Conservation (phyloP, 2,888 invertebrate species). For the Therioaphis trifolii region DNA sequence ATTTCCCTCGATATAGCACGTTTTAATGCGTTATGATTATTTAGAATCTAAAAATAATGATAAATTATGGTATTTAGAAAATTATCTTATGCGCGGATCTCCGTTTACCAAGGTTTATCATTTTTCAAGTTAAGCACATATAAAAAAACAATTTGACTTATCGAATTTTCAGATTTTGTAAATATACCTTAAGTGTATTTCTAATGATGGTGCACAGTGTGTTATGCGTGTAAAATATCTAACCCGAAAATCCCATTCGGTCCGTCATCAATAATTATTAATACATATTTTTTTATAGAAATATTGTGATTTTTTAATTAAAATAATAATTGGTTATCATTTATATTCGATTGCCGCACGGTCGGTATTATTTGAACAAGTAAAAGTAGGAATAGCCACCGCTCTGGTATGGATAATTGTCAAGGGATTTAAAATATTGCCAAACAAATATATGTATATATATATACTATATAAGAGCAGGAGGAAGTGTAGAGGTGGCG, state of each 20-base stretch:
- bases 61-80: too few relatives aligned
- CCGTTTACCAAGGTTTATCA: too few relatives aligned
- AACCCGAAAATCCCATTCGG: neutral
- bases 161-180: too few relatives aligned
- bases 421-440: constrained; percentile 61
- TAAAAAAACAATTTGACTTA: too few relatives aligned
- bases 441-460: constrained; percentile 59
- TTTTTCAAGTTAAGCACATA: too few relatives aligned
- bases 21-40: too few relatives aligned
- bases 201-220: too few relatives aligned
- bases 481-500: constrained; percentile 37
- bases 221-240: neutral
- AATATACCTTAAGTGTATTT: too few relatives aligned
- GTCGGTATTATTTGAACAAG: constrained; percentile 41
- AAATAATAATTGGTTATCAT: constrained; percentile 39
- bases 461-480: constrained; percentile 25
- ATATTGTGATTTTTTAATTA: constrained; percentile 37
- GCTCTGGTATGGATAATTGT: constrained; percentile 36
- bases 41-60: too few relatives aligned
- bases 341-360: constrained; percentile 20
- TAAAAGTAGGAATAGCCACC: constrained; percentile 31
- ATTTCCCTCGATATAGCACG: too few relatives aligned
- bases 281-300: neutral
- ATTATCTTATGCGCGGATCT: too few relatives aligned
- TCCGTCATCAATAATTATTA: neutral